Percentiles rank a stretch among this genome's conserved stretches.
phyloP scores from a whole-genome alignment of 1,140 invertebrate species.

The Drosophila neocordata region DNA sequence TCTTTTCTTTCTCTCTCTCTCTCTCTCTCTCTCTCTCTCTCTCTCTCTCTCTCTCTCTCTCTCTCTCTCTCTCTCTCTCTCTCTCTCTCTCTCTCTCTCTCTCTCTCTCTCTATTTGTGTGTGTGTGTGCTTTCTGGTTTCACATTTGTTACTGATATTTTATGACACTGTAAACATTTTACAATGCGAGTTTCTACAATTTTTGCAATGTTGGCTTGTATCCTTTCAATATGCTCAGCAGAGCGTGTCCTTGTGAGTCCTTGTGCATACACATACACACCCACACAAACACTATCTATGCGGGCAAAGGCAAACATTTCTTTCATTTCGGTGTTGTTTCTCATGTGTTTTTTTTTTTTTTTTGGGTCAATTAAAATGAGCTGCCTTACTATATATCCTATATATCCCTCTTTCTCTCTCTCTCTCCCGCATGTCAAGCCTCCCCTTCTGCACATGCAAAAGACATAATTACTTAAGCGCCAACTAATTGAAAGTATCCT shows the following conservation, averaged over 20 bases:
- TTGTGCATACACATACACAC: conserved; percentile 12
- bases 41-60: neutral
- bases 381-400: neutral
- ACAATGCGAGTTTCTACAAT: conserved; percentile 47
- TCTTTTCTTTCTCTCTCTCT: neutral
- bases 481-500: conserved; percentile 70
- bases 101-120: neutral
- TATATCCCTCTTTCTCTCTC: neutral
- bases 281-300: conserved; percentile 29
- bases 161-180: conserved; percentile 79
- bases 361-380: conserved; percentile 45
- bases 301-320: conserved; percentile 23
- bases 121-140: conserved; percentile 36
- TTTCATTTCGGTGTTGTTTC: conserved; percentile 4
- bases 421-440: conserved; percentile 50
- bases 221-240: conserved; percentile 61
- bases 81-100: neutral
- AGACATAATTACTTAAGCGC: conserved; percentile 69
- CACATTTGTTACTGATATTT: conserved; percentile 74
- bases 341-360: neutral
- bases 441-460: conserved; percentile 13
- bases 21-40: neutral
- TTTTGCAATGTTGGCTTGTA: conserved; percentile 24
- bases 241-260: conserved; percentile 61
- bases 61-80: neutral